These are phyloP conservation scores for Nasonia vitripennis DNA, from an alignment of 1,140 invertebrate species.

Conservation along the genomic window DNA sequence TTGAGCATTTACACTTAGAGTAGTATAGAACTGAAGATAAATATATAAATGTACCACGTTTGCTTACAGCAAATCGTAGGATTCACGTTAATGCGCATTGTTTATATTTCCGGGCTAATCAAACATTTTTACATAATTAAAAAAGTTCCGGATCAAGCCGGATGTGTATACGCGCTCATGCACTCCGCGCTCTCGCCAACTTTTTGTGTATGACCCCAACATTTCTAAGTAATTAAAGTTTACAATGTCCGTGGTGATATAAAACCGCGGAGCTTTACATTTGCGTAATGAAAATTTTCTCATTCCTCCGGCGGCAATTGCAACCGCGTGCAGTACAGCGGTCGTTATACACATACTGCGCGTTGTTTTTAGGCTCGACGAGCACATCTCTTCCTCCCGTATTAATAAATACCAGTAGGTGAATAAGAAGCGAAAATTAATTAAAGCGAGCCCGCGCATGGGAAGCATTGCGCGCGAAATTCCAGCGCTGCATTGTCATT, in stretches of 20 bases:
- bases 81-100: too few species aligned
- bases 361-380: not conserved
- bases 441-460: not conserved
- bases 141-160: not conserved
- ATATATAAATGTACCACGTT: too few species aligned
- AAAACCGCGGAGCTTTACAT: constrained; percentile 30
- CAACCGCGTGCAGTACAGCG: not conserved
- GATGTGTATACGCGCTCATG: too few species aligned
- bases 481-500: not conserved
- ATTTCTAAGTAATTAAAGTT: constrained; percentile 42
- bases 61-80: too few species aligned
- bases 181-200: not conserved
- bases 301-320: not conserved
- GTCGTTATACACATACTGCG: not conserved
- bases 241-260: not conserved
- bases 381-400: not conserved
- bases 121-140: constrained; percentile 29
- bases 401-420: not conserved
- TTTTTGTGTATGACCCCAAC: not conserved
- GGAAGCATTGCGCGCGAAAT: not conserved
- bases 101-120: not conserved
- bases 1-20: too few species aligned
- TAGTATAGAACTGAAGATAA: too few species aligned
- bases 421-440: not conserved
- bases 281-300: constrained; percentile 45